Percentiles rank a stretch among this genome's conserved stretches.
Evolutionary conservation across 2,113 vertebrate species (phyloP).

Genomic region (Aspiorhynchus laticeps): DNA sequence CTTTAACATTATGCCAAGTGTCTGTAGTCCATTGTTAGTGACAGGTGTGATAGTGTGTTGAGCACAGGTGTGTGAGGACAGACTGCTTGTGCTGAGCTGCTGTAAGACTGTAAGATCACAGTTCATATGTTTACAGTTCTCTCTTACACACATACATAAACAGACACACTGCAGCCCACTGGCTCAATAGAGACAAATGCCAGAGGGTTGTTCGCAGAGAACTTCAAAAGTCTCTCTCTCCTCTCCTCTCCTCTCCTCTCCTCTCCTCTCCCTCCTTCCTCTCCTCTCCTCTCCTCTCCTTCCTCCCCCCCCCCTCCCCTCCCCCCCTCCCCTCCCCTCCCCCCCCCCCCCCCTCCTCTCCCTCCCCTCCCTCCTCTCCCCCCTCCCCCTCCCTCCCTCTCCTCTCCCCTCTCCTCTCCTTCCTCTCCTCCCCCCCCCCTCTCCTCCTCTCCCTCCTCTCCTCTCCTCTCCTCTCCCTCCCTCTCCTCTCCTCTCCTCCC

Average conservation of each 20-base stretch:
- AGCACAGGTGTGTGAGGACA: neutral
- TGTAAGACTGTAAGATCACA: neutral
- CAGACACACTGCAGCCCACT: conserved; percentile 27
- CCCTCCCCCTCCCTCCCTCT: no score
- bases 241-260: neutral
- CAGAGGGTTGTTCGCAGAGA: conserved; percentile 45
- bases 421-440: no score
- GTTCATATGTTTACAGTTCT: neutral
- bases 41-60: neutral
- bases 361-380: no score
- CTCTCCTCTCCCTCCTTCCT: neutral
- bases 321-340: no score
- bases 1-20: neutral
- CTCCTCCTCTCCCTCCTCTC: no score
- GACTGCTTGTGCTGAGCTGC: neutral
- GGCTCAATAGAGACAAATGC: conserved; percentile 36
- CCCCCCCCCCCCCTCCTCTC: no score
- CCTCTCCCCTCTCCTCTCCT: no score
- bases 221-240: conserved; percentile 37
- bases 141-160: conserved; percentile 12
- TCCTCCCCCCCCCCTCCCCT: no score
- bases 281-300: no score
- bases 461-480: no score
- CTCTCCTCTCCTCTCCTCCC: no score
- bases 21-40: neutral